Percentiles rank a stretch among this genome's conserved stretches.
Conservation (phyloP, 2,888 invertebrate species). For the Girardia tigrina region DNA sequence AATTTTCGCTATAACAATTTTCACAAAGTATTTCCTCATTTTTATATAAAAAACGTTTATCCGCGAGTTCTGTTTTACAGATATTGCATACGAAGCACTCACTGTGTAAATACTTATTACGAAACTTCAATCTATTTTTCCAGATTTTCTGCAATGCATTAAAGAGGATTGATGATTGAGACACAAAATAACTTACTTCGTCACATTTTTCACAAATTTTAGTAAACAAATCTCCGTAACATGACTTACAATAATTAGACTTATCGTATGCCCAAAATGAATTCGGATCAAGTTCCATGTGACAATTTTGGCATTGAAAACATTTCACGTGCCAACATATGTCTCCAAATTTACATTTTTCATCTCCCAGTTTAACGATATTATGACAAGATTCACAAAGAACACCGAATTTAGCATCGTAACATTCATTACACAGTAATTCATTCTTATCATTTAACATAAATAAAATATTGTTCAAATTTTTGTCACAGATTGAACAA, state of each 20-base stretch:
- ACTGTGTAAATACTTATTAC: not conserved
- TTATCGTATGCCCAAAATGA: not conserved
- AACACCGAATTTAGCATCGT: not conserved
- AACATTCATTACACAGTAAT: not conserved
- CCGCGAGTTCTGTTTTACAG: not conserved
- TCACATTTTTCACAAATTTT: not conserved
- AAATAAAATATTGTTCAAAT: not conserved
- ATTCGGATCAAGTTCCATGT: not conserved
- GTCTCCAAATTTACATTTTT: not conserved
- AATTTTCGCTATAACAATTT: conserved; percentile 3
- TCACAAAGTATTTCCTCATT: not conserved
- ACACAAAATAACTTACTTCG: not conserved
- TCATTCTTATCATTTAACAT: not conserved
- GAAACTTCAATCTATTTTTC: not conserved
- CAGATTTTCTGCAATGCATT: not conserved
- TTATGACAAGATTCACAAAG: not conserved
- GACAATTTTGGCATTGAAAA: conserved; percentile 15
- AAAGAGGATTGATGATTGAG: not conserved
- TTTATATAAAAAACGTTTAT: not conserved
- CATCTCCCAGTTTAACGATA: not conserved
- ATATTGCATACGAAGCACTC: conserved; percentile 5
- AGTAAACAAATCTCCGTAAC: not conserved
- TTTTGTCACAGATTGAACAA: not conserved
- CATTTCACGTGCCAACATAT: not conserved
- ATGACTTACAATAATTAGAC: not conserved